A percentile compares a stretch with the other conserved stretches of the same genome.
Evolutionary conservation across 1,140 invertebrate species (phyloP).

Genomic region (Hypsibius dujardini): DNA sequence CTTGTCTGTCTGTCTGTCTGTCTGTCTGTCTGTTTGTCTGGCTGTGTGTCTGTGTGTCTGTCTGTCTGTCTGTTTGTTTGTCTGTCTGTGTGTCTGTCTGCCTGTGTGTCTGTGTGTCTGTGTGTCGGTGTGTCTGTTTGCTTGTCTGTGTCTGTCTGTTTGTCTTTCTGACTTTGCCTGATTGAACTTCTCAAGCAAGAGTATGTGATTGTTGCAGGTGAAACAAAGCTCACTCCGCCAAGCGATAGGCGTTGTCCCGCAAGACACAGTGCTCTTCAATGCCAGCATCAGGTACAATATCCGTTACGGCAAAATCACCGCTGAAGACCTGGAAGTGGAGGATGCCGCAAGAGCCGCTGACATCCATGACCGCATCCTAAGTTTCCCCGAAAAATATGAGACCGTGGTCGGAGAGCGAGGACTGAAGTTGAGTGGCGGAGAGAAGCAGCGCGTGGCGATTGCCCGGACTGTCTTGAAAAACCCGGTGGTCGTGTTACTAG

Average conservation of each 20-base stretch:
- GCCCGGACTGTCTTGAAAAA: slow-evolving; percentile 70
- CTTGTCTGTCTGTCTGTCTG: neutral
- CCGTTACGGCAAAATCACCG: slow-evolving; percentile 63
- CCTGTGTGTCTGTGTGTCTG: no score
- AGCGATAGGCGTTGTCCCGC: slow-evolving; percentile 77
- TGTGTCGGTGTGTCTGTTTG: no score
- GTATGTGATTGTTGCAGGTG: slow-evolving; percentile 33
- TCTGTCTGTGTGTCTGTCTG: no score
- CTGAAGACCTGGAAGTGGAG: slow-evolving; percentile 61
- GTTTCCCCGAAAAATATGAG: slow-evolving; percentile 64
- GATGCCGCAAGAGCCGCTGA: slow-evolving; percentile 73
- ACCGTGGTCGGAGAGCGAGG: slow-evolving; percentile 37
- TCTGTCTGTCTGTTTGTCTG: neutral
- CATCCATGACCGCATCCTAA: slow-evolving; percentile 74
- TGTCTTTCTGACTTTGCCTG: no score
- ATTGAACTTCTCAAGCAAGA: no score
- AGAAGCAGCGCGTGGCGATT: slow-evolving; percentile 83
- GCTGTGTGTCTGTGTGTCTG: neutral
- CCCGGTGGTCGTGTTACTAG: slow-evolving; percentile 63
- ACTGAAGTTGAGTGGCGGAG: slow-evolving; percentile 49
- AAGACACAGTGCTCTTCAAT: slow-evolving; percentile 93
- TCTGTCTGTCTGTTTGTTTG: neutral
- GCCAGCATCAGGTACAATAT: slow-evolving; percentile 81
- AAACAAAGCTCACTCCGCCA: slow-evolving; percentile 54
- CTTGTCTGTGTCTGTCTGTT: no score